Base-by-base conservation (phyloP, 1,140 invertebrate species). In the Pomacea maculata region DNA sequence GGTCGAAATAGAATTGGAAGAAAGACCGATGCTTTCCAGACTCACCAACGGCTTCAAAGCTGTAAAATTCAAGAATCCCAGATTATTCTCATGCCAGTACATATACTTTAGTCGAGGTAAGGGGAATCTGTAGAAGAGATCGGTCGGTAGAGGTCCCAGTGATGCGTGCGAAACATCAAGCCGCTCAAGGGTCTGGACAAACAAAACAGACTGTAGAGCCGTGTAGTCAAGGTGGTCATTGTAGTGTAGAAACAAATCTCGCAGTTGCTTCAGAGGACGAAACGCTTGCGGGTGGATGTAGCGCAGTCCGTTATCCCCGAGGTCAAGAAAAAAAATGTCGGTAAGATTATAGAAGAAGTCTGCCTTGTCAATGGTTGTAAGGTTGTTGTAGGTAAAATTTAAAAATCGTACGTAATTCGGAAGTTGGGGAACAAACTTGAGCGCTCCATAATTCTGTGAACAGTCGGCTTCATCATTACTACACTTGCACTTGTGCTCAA, bases 351-450 rank as follows among this genome's bases (percentile, higher is more conserved):
- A 6, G 71, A 73, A 73, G 71, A 73, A 73, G 5, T 34, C 45
- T 21, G 25, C 71, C 25, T 21, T 52, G 25, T 45, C 71, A 3
- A 73, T 73, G 71, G 71, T 52, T 11, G 71, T 73, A 11, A 73
- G 71, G 71, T 73, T 73, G 71, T 73, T 73, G 29, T 52, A 29
- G 1, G 74, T n/a, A 8, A 75, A 64, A 19, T 75, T 63, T 21
- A 75, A 25, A 7, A 14, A 45, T 14, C 5, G 57, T 15, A 75
- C 29, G 29, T 75, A 12, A 7, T 63, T 55, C 11, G 57, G 54
- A 15, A 75, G 55, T 63, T 63, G 65, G n/a, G 74, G 74, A 75
- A 75, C 25, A 25, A 63, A 75, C 25, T 17, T 75, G 3, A 75
- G 4, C 9, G 57, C 29, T 63, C 74, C 57, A 0, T 25, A 19